Evolutionary conservation across 2,113 vertebrate species (phyloP), one percentile per base, ranked within the genome.

Genomic region (Neolamprologus brichardi): DNA sequence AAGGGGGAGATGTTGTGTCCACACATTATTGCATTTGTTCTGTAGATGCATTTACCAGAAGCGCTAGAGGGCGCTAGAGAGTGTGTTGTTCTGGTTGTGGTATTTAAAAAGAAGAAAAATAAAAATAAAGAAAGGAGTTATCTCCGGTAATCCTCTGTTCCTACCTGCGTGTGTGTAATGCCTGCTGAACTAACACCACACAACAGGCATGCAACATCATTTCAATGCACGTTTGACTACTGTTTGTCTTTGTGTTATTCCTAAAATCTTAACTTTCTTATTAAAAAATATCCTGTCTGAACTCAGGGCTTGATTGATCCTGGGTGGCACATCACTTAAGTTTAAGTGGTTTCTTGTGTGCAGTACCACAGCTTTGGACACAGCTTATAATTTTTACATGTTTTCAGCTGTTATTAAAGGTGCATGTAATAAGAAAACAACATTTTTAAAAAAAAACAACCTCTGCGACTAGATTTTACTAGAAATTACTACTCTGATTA

Each of bases 241-340:
- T 64, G 32, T 67, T 67, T 37, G 60, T 64, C 60, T n/a, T 37
- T 7, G 32, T 12, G 14, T 62, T 62, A 0, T 62, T 62, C 60
- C 30, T 64, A 4, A 60, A 60, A 60, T 32, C 56, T n/a, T n/a
- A 60, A 60, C 28, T 64, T 37, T 64, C 11, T 37, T 20, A 67
- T 39, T 20, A 67, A 67, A 67, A 67, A 20, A 37, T 37, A 12
- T 64, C 32, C 60, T 0, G 5, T 34, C 6, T 37, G 17, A 64
- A 37, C 17, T 34, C 58, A 4, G 5, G 0, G 17, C 28, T 64
- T 64, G 60, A 64, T 34, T 64, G 60, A 64, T 13, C 15, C 10
- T 37, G 18, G 2, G 17, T 67, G 60, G 1, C 0, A n/a, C 32
- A 67, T 67, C 0, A 37, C 4, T 67, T n/a, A 37, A 37, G 17